A percentile compares a stretch with the other conserved stretches of the same genome.
Evolutionary conservation across 2,888 invertebrate species (phyloP).

Genomic region (Elmis aenea): DNA sequence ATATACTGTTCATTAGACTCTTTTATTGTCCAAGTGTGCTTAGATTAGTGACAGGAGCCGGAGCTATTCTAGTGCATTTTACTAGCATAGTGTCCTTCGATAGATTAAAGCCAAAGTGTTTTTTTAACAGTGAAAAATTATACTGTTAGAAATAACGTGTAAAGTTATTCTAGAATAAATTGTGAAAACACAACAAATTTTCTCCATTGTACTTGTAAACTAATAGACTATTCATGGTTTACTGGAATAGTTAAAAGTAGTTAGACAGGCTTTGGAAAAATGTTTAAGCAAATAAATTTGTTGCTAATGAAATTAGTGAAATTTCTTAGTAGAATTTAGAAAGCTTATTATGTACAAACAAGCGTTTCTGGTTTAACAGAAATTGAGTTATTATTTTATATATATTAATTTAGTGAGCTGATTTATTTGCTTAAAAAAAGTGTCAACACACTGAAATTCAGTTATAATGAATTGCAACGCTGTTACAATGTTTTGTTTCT

Average conservation of each 20-base stretch:
- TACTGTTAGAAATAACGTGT: conserved; percentile 57
- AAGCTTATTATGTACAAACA: neutral
- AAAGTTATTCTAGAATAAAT: conserved; percentile 44
- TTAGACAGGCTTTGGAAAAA: no score
- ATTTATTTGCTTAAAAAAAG: no score
- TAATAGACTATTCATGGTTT: conserved; percentile 1
- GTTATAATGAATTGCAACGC: no score
- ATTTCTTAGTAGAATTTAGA: neutral
- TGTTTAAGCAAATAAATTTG: no score
- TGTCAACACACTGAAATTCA: no score
- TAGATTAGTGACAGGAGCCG: conserved; percentile 44
- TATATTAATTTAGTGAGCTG: no score
- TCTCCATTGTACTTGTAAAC: conserved; percentile 26
- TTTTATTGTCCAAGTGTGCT: conserved; percentile 44
- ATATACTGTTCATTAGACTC: conserved; percentile 24
- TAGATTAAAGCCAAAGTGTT: conserved; percentile 52
- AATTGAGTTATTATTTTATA: no score
- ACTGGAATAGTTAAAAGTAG: conserved; percentile 17
- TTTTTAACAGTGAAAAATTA: conserved; percentile 49
- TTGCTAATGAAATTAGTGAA: no score
- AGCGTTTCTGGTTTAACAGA: no score
- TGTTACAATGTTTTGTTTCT: no score
- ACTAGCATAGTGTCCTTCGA: conserved; percentile 49
- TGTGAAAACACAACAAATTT: conserved; percentile 36
- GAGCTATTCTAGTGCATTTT: conserved; percentile 54